phyloP scores from a whole-genome alignment of 2,797 vertebrate genomes.

The Spinibarbus caldwelli region DNA sequence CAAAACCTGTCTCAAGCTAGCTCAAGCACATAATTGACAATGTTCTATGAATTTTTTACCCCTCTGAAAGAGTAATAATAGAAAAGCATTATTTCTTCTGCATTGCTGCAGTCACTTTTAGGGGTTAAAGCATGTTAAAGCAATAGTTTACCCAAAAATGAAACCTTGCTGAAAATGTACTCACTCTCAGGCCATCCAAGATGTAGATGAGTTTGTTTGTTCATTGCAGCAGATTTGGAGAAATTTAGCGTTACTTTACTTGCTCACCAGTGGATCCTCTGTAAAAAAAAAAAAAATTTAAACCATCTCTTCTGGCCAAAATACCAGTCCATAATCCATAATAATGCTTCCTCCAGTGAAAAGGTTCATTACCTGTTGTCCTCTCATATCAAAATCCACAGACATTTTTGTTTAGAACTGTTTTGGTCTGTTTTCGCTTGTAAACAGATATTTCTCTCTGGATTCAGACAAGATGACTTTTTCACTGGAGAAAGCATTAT shows the following conservation, averaged over 20 bases:
- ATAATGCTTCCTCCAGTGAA: neutral
- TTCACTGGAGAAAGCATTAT: neutral
- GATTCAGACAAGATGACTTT: neutral
- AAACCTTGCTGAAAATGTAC: neutral
- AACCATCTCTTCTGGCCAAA: neutral
- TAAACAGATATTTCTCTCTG: neutral
- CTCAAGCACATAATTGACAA: constrained; percentile 33
- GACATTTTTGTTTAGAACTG: neutral
- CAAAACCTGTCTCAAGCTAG: constrained; percentile 26
- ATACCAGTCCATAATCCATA: neutral
- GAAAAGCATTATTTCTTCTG: constrained; percentile 12
- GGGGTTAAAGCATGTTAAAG: neutral
- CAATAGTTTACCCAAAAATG: neutral
- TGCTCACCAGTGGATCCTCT: neutral
- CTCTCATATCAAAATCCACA: too few species aligned
- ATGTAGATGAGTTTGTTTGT: neutral
- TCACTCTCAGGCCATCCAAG: neutral
- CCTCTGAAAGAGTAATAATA: constrained; percentile 1
- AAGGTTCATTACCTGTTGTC: neutral
- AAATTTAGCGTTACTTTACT: neutral
- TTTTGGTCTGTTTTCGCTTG: neutral
- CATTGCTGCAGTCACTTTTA: neutral
- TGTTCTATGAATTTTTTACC: neutral
- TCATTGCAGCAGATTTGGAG: neutral
- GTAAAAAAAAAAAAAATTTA: too few species aligned